phyloP scores from a whole-genome alignment of 2,797 vertebrate species.

The Picus viridis region DNA sequence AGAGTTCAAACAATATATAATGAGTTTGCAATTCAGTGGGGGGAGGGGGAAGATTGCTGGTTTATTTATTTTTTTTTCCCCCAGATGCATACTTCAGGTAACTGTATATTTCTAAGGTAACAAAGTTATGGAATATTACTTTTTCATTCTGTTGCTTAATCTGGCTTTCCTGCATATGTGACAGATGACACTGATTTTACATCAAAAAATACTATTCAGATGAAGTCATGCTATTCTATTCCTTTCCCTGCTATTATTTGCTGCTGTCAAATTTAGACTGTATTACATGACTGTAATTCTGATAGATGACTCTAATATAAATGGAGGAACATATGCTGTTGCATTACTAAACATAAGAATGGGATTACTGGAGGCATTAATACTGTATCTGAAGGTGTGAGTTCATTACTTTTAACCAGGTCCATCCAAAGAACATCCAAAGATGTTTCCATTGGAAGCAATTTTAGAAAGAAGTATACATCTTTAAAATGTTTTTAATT shows the following conservation, averaged over 20 bases:
- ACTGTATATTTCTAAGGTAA: conserved; percentile 9
- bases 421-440: background rate
- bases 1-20: background rate
- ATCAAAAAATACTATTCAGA: background rate
- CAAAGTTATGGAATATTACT: background rate
- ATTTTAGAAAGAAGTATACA: background rate
- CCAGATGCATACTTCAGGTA: background rate
- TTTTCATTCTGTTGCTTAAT: conserved; percentile 14
- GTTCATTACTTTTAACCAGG: background rate
- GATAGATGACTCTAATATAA: conserved; percentile 23
- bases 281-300: conserved; percentile 30
- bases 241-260: conserved; percentile 22
- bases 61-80: background rate
- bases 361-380: background rate
- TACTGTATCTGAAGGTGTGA: background rate
- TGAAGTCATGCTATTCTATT: background rate
- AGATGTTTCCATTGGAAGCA: background rate
- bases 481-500: background rate
- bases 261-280: background rate
- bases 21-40: background rate
- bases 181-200: conserved; percentile 12
- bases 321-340: background rate
- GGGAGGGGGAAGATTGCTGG: background rate
- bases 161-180: background rate
- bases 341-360: background rate